phyloP scores from a whole-genome alignment of 2,797 vertebrate genomes.

The Nothura maculosa region DNA sequence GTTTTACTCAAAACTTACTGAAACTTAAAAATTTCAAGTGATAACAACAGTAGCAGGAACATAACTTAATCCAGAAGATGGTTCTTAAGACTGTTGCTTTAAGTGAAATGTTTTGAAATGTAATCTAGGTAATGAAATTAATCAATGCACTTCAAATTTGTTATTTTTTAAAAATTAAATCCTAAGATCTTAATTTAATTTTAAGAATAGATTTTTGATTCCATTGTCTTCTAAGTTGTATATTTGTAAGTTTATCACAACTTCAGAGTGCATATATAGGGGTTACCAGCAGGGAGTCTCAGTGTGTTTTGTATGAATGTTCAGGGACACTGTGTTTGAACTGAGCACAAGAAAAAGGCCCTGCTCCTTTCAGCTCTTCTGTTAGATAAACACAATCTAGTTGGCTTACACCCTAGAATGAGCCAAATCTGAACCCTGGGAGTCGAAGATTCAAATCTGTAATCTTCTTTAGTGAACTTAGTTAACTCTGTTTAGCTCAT shows the following conservation, averaged over 20 bases:
- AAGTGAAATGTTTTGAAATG: background rate
- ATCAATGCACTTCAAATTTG: background rate
- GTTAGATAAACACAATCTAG: background rate
- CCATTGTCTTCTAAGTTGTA: background rate
- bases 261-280: background rate
- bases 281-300: slow-evolving; percentile 71
- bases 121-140: background rate
- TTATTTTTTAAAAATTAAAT: background rate
- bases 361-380: background rate
- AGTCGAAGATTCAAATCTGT: background rate
- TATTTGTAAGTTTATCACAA: background rate
- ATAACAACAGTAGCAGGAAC: background rate
- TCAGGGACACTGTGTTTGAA: background rate
- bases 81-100: background rate
- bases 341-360: background rate
- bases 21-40: background rate
- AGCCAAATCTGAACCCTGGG: background rate
- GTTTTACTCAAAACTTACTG: too few relatives aligned
- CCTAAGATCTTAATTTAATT: background rate
- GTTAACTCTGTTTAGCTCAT: background rate
- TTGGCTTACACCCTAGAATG: background rate
- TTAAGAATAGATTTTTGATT: background rate
- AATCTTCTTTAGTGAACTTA: background rate
- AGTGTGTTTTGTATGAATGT: slow-evolving; percentile 25
- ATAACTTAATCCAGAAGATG: background rate